Evolutionary conservation across 2,113 vertebrate species (phyloP).

Genomic region (Sprattus sprattus): DNA sequence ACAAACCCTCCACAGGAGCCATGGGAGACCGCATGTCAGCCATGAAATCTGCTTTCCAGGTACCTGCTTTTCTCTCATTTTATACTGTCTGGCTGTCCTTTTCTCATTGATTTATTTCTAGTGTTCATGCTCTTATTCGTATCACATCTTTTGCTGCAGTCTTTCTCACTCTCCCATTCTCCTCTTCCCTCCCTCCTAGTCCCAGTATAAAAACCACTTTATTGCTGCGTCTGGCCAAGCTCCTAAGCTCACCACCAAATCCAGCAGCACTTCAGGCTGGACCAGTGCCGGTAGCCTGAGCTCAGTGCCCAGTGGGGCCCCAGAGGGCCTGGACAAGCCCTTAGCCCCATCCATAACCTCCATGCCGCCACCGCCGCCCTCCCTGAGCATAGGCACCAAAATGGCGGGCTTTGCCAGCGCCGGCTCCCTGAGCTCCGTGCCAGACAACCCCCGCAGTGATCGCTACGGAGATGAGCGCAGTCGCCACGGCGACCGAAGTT

Average conservation of each 20-base stretch:
- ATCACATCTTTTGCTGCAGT: not conserved
- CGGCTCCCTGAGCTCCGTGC: slow-evolving; percentile 67
- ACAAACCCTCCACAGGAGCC: slow-evolving; percentile 87
- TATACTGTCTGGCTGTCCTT: not conserved
- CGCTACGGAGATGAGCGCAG: slow-evolving; percentile 62
- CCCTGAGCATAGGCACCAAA: slow-evolving; percentile 46
- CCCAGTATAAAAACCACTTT: slow-evolving; percentile 98
- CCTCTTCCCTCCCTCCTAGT: slow-evolving; percentile 62
- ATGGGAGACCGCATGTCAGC: slow-evolving; percentile 98
- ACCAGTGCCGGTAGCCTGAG: slow-evolving; percentile 96
- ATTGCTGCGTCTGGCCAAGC: slow-evolving; percentile 88
- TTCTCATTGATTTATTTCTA: not conserved
- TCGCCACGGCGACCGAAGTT: slow-evolving; percentile 50
- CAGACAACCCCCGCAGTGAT: slow-evolving; percentile 55
- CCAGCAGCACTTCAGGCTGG: slow-evolving; percentile 87
- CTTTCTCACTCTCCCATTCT: not conserved
- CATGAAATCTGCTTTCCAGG: slow-evolving; percentile 97
- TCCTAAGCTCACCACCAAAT: slow-evolving; percentile 86
- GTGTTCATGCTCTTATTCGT: not conserved
- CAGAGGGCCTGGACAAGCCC: slow-evolving; percentile 56
- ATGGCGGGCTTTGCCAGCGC: slow-evolving; percentile 67
- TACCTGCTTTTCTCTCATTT: slow-evolving; percentile 49
- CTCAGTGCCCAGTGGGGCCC: slow-evolving; percentile 79
- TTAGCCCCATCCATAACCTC: not conserved
- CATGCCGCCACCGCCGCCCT: slow-evolving; percentile 44